Base-by-base conservation (phyloP, 2,888 invertebrate genomes). In the Labia minor region DNA sequence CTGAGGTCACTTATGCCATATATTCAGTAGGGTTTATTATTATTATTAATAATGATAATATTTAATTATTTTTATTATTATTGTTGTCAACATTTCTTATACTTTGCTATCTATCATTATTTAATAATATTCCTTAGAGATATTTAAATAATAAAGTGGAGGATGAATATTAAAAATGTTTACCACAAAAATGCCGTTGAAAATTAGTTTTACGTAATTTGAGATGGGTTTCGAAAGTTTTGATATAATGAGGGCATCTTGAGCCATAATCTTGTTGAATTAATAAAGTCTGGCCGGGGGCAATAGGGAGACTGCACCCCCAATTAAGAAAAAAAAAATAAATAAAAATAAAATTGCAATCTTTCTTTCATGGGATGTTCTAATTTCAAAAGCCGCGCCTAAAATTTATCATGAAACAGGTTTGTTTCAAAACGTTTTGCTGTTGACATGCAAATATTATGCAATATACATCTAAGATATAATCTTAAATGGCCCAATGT, bases 361-460 rank as follows among this genome's bases (percentile, higher is more conserved):
- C 14, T 49, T n/a, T 49, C 16, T 49, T 49, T 49, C 49, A n/a
- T 14, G 49, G 49, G 49, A 49, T 49, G 49, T 4, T 49, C 16
- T n/a, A 4, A 49, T 49, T 49, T 49, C 49, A 49, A 49, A 49
- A 49, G 49, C 49, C 49, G 49, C 49, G 49, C 49, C 49, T 49
- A 4, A 49, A 49, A 49, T 8, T 49, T 49, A 49, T 49, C 14
- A n/a, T 16, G 14, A 49, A 49, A 49, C 49, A 11, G 14, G 49
- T 49, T 49, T 49, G 16, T 49, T 49, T 49, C 49, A 49, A 49
- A 49, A 49, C n/a, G 16, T 49, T 26, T n/a, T 8, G 14, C 49
- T 49, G 49, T 49, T 49, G 49, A 49, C 49, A 49, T 49, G 49
- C 49, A 49, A 49, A 49, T 49, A 49, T 49, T 49, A 49, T 49